These are phyloP conservation scores for Zaprionus ghesquierei DNA, from an alignment of 1,140 invertebrate genomes.

Conservation along the genomic window DNA sequence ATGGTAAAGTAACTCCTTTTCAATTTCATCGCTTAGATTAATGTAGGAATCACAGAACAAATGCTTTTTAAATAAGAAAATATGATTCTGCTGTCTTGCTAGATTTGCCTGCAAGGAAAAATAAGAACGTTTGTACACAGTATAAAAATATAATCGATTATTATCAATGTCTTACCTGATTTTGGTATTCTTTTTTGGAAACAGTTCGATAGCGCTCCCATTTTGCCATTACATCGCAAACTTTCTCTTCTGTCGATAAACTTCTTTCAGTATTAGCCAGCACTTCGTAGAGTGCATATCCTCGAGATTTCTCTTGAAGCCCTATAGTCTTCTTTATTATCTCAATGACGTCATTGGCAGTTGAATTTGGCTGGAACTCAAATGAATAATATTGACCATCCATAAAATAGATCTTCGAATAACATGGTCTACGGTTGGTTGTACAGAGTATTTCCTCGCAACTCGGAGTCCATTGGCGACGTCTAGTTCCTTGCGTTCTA, in stretches of 20 bases:
- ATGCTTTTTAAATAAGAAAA: slow-evolving; percentile 96
- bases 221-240: slow-evolving; percentile 96
- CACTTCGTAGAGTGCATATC: slow-evolving; percentile 85
- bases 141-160: background rate
- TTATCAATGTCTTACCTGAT: slow-evolving; percentile 34
- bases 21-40: slow-evolving; percentile 93
- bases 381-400: slow-evolving; percentile 97
- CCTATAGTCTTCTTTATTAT: slow-evolving; percentile 96
- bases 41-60: slow-evolving; percentile 94
- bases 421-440: slow-evolving; percentile 94
- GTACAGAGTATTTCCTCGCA: slow-evolving; percentile 96
- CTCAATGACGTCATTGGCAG: slow-evolving; percentile 94
- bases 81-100: slow-evolving; percentile 83
- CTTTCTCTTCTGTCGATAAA: slow-evolving; percentile 92
- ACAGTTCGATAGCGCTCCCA: slow-evolving; percentile 94
- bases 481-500: slow-evolving; percentile 87
- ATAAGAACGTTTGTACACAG: background rate
- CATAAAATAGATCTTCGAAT: slow-evolving; percentile 95
- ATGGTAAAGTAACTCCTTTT: slow-evolving; percentile 98
- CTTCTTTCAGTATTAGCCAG: slow-evolving; percentile 91
- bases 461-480: slow-evolving; percentile 95
- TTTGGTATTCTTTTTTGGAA: slow-evolving; percentile 84
- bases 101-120: slow-evolving; percentile 23
- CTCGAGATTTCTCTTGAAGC: slow-evolving; percentile 90
- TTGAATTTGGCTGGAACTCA: slow-evolving; percentile 97